Percentiles rank a stretch among this genome's conserved stretches.
Evolutionary conservation across 2,797 vertebrate species (phyloP).

Genomic region (Phataginus tetradactyla): DNA sequence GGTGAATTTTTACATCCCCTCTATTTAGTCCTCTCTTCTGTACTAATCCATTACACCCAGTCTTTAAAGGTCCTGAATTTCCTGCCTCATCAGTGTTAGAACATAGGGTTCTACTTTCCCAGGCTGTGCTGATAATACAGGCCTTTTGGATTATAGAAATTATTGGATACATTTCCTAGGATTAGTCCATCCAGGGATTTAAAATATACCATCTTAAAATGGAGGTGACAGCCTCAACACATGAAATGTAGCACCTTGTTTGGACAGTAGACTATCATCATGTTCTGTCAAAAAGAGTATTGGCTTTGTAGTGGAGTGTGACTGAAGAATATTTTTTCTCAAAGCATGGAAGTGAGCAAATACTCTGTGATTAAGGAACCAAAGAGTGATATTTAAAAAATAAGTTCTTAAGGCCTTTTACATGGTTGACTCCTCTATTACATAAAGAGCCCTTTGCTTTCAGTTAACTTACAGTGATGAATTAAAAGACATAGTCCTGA

Average conservation of each 20-base stretch:
- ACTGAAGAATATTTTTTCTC: background rate
- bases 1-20: constrained; percentile 19
- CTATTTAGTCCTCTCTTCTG: background rate
- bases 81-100: constrained; percentile 37
- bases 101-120: background rate
- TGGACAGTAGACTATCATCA: background rate
- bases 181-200: background rate
- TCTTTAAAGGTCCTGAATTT: constrained; percentile 36
- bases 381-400: background rate
- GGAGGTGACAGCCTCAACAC: background rate
- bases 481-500: background rate
- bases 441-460: background rate
- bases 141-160: constrained; percentile 66
- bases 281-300: background rate
- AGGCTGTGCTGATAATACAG: constrained; percentile 23
- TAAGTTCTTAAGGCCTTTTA: background rate
- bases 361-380: constrained; percentile 8
- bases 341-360: background rate
- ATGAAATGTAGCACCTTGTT: background rate
- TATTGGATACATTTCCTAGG: constrained; percentile 28
- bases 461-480: background rate
- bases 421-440: background rate
- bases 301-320: background rate
- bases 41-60: constrained; percentile 24
- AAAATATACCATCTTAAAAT: constrained; percentile 13